phyloP scores from a whole-genome alignment of 2,888 invertebrate genomes.

The Sipha maydis region DNA sequence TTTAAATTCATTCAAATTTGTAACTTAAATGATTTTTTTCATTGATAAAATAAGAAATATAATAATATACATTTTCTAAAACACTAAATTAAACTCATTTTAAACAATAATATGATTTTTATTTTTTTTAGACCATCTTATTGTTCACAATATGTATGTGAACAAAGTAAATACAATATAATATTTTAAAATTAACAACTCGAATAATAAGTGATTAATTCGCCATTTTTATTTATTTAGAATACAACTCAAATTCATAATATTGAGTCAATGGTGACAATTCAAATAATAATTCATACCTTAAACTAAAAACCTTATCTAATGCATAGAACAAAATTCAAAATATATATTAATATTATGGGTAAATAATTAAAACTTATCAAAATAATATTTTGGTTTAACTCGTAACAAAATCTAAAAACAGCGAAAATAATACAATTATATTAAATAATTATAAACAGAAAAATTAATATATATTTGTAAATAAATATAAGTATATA shows the following conservation, averaged over 20 bases:
- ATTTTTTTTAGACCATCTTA: too few relatives aligned
- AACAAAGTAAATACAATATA: neutral
- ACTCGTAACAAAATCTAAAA: conserved; percentile 57
- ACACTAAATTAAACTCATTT: too few relatives aligned
- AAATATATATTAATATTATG: conserved; percentile 41
- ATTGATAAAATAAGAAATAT: too few relatives aligned
- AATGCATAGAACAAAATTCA: conserved; percentile 54
- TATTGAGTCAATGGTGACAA: conserved; percentile 24
- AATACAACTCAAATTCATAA: conserved; percentile 31
- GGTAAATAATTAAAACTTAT: conserved; percentile 55
- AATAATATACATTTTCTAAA: too few relatives aligned
- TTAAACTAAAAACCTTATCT: conserved; percentile 54
- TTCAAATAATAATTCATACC: conserved; percentile 52
- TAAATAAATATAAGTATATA: conserved; percentile 42
- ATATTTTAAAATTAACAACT: neutral
- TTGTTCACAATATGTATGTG: too few relatives aligned
- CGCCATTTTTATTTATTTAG: conserved; percentile 29
- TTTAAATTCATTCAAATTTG: too few relatives aligned
- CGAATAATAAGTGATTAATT: conserved; percentile 1
- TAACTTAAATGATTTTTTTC: too few relatives aligned
- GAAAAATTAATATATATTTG: conserved; percentile 14
- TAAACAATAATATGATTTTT: too few relatives aligned
- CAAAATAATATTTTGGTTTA: conserved; percentile 56
- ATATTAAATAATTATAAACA: conserved; percentile 34
- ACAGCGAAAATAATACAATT: conserved; percentile 27